These are phyloP conservation scores for Gobio occitaniae DNA, from an alignment of 2,797 vertebrate genomes.

Conservation along the genomic window DNA sequence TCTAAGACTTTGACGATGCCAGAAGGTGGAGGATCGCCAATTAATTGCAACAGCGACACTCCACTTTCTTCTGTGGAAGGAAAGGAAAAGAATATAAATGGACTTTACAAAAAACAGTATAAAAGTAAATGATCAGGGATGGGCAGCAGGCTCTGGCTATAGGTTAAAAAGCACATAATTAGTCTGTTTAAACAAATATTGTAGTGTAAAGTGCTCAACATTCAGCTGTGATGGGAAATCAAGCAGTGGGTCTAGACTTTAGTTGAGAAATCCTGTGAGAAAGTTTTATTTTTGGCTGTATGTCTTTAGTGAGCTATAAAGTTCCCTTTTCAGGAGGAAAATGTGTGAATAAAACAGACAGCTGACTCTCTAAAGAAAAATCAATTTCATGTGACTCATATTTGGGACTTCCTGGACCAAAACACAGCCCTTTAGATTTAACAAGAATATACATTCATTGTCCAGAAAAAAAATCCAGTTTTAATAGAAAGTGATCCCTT, in stretches of 20 bases:
- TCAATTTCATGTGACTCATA: neutral
- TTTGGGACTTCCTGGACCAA: neutral
- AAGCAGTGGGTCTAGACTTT: neutral
- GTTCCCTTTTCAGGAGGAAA: neutral
- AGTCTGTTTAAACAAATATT: slow-evolving; percentile 39
- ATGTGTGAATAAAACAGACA: neutral
- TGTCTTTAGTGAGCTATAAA: neutral
- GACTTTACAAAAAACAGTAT: neutral
- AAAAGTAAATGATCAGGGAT: slow-evolving; percentile 6
- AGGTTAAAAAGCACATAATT: slow-evolving; percentile 60
- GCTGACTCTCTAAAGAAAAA: neutral
- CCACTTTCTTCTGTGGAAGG: slow-evolving; percentile 75
- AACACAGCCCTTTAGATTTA: slow-evolving; percentile 3
- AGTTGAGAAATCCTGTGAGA: neutral
- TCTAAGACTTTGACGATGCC: slow-evolving; percentile 80
- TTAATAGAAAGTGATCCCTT: neutral
- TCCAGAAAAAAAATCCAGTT: neutral
- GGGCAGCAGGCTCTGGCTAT: slow-evolving; percentile 11
- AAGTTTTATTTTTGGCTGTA: neutral
- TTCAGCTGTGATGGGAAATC: neutral
- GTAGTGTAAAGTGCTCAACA: neutral
- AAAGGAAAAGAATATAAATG: neutral
- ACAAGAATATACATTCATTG: slow-evolving; percentile 33
- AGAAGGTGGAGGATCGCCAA: slow-evolving; percentile 85
- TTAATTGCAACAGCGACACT: slow-evolving; percentile 88